These are phyloP conservation scores for Nomada ferruginata DNA, from an alignment of 2,888 invertebrate species.

Conservation along the genomic window DNA sequence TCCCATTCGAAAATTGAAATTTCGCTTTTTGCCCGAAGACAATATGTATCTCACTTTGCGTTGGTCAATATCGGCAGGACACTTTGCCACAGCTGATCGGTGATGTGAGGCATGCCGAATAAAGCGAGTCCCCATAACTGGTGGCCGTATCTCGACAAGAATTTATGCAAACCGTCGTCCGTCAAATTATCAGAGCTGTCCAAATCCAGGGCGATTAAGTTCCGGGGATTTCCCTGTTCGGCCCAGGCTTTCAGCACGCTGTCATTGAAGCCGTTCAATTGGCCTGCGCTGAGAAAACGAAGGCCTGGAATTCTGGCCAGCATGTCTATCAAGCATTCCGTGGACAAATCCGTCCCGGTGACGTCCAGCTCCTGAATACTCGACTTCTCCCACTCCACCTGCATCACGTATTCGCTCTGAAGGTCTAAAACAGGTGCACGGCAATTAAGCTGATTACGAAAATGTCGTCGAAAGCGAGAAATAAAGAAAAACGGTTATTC, in stretches of 20 bases:
- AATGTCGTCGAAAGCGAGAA: no score
- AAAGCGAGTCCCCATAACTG: conserved; percentile 95
- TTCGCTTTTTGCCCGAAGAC: neutral
- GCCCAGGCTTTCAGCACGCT: conserved; percentile 96
- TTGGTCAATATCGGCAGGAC: conserved; percentile 96
- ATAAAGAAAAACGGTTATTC: neutral
- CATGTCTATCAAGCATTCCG: conserved; percentile 97
- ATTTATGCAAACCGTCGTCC: conserved; percentile 96
- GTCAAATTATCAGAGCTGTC: conserved; percentile 97
- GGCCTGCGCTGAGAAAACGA: conserved; percentile 96
- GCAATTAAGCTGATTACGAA: no score
- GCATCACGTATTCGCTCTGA: conserved; percentile 96
- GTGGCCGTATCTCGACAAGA: conserved; percentile 94
- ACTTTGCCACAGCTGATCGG: conserved; percentile 99
- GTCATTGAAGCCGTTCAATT: conserved; percentile 99
- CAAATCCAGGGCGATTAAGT: conserved; percentile 94
- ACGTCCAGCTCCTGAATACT: conserved; percentile 97
- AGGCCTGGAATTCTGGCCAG: conserved; percentile 93
- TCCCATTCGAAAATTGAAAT: no score
- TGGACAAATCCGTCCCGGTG: conserved; percentile 97
- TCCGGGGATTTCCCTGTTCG: conserved; percentile 91
- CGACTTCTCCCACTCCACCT: conserved; percentile 99
- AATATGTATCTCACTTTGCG: conserved; percentile 89
- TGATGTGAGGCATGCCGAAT: conserved; percentile 98
- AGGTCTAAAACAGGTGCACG: conserved; percentile 87